These are phyloP conservation scores for Chaenocephalus aceratus DNA, from an alignment of 2,113 vertebrate genomes.

Conservation along the genomic window DNA sequence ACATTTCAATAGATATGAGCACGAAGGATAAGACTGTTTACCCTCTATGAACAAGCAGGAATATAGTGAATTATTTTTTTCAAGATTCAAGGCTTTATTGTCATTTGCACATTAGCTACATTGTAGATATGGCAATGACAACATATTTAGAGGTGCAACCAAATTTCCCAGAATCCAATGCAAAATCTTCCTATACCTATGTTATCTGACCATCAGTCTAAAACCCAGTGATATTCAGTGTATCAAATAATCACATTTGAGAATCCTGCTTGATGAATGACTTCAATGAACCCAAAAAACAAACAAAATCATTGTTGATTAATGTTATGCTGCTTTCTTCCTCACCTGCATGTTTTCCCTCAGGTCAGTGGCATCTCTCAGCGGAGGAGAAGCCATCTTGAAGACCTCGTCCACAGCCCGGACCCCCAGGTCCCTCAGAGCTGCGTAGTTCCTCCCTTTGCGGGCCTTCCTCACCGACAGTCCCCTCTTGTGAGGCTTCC, in stretches of 20 bases:
- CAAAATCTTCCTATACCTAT: background rate
- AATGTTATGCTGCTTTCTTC: background rate
- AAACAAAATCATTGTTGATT: background rate
- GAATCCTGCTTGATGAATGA: background rate
- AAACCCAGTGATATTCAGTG: background rate
- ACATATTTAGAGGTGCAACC: background rate
- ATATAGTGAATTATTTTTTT: too few species aligned
- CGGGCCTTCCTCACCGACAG: slow-evolving; percentile 94
- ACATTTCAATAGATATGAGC: background rate
- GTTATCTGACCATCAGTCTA: background rate
- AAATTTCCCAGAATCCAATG: background rate
- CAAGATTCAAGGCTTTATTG: too few species aligned
- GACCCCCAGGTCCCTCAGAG: slow-evolving; percentile 91
- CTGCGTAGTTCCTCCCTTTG: slow-evolving; percentile 91
- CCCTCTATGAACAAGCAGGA: too few species aligned
- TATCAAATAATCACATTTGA: background rate
- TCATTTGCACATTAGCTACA: too few species aligned
- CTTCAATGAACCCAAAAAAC: background rate
- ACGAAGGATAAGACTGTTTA: background rate
- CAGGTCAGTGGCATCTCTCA: slow-evolving; percentile 93
- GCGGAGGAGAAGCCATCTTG: slow-evolving; percentile 89
- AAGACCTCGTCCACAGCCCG: slow-evolving; percentile 94
- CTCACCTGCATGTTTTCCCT: slow-evolving; percentile 96
- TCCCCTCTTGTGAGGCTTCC: slow-evolving; percentile 94
- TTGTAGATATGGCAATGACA: too few species aligned